phyloP scores from a whole-genome alignment of 2,113 vertebrate genomes.

The Oceanites oceanicus region DNA sequence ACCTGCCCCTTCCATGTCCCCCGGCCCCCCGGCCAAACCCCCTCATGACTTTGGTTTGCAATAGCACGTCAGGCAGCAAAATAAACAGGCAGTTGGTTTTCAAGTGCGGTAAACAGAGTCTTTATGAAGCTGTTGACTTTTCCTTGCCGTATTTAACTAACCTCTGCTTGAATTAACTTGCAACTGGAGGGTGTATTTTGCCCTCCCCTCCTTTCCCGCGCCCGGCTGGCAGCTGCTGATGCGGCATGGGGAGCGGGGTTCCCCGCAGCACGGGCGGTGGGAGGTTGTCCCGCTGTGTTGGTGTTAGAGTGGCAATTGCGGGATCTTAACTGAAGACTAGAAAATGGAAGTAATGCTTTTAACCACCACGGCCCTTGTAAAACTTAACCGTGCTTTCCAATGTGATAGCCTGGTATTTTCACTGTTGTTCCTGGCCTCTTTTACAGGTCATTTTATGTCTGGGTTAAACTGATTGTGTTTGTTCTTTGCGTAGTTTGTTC shows the following conservation, averaged over 20 bases:
- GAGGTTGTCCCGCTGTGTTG: background rate
- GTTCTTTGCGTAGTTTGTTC: background rate
- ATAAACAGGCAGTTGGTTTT: background rate
- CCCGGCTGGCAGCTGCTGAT: fast-evolving
- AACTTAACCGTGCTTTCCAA: background rate
- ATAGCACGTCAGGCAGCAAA: background rate
- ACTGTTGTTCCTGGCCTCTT: background rate
- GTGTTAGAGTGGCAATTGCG: background rate
- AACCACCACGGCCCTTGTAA: background rate
- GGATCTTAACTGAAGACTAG: background rate
- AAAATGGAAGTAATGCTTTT: background rate
- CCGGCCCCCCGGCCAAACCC: fast-evolving
- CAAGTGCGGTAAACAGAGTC: too few species aligned
- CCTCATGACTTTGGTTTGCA: background rate
- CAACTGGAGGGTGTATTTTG: background rate
- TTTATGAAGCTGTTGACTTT: background rate
- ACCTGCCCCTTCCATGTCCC: background rate
- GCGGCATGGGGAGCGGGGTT: fast-evolving
- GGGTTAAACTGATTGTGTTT: background rate
- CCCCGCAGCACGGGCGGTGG: fast-evolving
- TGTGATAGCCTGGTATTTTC: background rate
- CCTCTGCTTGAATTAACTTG: background rate
- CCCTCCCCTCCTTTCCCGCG: fast-evolving
- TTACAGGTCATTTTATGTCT: background rate
- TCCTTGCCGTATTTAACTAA: background rate